phyloP scores from a whole-genome alignment of 2,113 vertebrate genomes.

The Brienomyrus longianalis region DNA sequence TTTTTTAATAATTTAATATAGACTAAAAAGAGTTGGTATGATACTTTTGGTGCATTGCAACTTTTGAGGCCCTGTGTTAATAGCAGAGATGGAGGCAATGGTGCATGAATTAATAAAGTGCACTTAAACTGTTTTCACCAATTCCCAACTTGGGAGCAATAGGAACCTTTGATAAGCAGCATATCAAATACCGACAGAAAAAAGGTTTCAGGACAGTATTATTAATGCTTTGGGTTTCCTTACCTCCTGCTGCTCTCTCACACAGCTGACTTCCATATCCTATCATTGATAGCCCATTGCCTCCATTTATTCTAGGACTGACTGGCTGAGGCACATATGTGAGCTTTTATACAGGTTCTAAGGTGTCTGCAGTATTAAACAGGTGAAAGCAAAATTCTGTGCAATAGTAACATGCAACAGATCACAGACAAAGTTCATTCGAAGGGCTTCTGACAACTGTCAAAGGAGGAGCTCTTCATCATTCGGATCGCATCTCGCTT shows the following conservation, averaged over 20 bases:
- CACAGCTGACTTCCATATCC: neutral
- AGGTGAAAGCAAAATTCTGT: neutral
- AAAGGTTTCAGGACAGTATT: neutral
- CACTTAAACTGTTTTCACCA: neutral
- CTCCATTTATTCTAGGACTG: neutral
- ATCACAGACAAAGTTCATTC: conserved; percentile 1
- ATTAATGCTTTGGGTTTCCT: neutral
- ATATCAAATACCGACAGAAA: neutral
- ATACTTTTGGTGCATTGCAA: neutral
- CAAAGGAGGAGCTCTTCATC: neutral
- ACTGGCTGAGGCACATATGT: neutral
- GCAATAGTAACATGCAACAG: neutral
- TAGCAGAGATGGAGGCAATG: neutral
- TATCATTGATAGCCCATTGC: neutral
- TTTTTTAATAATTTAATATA: neutral
- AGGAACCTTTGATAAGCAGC: neutral
- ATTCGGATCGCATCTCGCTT: neutral
- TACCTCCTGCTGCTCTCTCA: neutral
- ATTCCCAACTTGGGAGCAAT: neutral
- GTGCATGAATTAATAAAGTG: conserved; percentile 9
- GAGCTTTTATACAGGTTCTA: neutral
- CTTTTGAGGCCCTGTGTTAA: neutral
- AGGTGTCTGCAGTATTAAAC: neutral
- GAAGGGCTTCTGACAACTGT: neutral
- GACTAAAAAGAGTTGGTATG: neutral